Percentiles rank a stretch among this genome's conserved stretches.
phyloP scores from a whole-genome alignment of 2,797 vertebrate species.

The Eremophila alpestris region DNA sequence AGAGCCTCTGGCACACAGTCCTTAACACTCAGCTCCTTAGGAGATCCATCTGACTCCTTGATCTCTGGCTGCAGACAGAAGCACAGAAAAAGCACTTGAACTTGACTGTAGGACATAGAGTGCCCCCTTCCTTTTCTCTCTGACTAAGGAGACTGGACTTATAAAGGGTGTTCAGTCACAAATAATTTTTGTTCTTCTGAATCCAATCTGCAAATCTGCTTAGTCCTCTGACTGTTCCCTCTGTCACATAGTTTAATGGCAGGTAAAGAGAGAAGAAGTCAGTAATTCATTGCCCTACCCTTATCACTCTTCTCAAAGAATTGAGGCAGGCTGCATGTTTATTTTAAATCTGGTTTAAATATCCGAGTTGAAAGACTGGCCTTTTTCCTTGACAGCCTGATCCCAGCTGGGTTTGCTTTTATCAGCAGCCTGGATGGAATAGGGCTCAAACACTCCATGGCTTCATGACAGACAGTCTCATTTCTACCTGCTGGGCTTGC shows the following conservation, averaged over 20 bases:
- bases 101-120: neutral
- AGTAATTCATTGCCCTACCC: neutral
- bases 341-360: neutral
- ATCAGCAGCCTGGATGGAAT: neutral
- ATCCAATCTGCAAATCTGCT: neutral
- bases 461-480: neutral
- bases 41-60: neutral
- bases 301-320: neutral
- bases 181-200: neutral
- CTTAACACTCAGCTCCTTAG: neutral
- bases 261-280: neutral
- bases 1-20: neutral
- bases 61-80: neutral
- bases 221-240: neutral
- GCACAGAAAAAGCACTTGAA: neutral
- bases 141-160: neutral
- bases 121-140: neutral
- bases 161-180: neutral
- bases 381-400: neutral
- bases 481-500: neutral
- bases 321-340: neutral
- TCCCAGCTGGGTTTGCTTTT: neutral
- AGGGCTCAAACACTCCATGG: neutral
- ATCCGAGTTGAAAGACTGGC: neutral
- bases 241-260: neutral